Evolutionary conservation across 2,888 invertebrate species (phyloP).

Genomic region (Lycocerus yunnanus): DNA sequence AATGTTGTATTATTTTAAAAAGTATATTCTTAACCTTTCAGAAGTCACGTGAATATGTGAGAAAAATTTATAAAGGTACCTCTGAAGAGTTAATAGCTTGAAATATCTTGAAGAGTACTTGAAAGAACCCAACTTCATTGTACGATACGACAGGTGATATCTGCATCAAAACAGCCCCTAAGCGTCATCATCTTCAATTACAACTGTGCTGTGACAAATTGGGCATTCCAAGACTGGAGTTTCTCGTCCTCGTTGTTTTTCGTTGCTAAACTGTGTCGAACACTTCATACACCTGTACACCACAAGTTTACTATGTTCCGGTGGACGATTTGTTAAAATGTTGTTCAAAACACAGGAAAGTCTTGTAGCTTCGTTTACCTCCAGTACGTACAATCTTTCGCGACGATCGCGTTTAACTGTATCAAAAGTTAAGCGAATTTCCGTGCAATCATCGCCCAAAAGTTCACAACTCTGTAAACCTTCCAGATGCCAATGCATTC

Average conservation of each 20-base stretch:
- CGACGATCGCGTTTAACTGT: slow-evolving; percentile 63
- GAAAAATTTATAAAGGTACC: neutral
- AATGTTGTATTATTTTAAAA: neutral
- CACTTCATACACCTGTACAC: slow-evolving; percentile 67
- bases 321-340: slow-evolving; percentile 39
- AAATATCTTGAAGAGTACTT: neutral
- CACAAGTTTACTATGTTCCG: slow-evolving; percentile 56
- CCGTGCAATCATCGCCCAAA: slow-evolving; percentile 41
- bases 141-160: neutral
- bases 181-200: slow-evolving; percentile 58
- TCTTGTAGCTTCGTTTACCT: slow-evolving; percentile 60
- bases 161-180: neutral
- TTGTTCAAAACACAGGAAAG: slow-evolving; percentile 43
- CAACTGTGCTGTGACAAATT: slow-evolving; percentile 63
- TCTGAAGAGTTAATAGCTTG: neutral
- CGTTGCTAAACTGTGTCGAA: slow-evolving; percentile 63
- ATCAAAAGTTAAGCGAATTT: slow-evolving; percentile 64
- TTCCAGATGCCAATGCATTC: slow-evolving; percentile 58
- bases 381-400: slow-evolving; percentile 62
- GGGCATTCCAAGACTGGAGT: slow-evolving; percentile 56
- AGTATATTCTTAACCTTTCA: neutral
- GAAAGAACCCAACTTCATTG: neutral
- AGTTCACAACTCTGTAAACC: slow-evolving; percentile 59
- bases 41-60: neutral
- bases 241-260: slow-evolving; percentile 42